Evolutionary conservation across 2,113 vertebrate genomes (phyloP), one percentile per base, ranked within the genome.

Genomic region (Hyaena hyaena): DNA sequence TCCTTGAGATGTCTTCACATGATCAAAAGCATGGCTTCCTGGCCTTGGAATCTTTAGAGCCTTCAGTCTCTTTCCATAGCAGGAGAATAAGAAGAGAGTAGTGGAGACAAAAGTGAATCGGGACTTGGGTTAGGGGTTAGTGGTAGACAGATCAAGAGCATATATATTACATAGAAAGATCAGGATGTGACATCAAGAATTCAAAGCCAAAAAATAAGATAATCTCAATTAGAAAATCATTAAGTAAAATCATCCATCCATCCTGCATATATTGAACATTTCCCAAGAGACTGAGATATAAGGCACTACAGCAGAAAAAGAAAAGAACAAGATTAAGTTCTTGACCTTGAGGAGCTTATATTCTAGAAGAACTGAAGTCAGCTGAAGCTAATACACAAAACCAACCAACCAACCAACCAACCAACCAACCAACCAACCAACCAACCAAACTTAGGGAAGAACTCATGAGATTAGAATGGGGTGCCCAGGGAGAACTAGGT

Each of bases 201-300:
- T 95, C 21, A 94, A 96, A 97, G 73, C 39, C 53, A 94, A 45
- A 50, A 80, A 95, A 82, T 77, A 81, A 95, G 55, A 93, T 24
- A 92, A 89, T 93, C n/a, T 91, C 84, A 95, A 58, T 1, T 84
- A 31, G 55, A 74, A 93, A n/a, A 96, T 61, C 35, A 96, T 65
- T 65, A 61, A 88, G 50, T 88, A 91, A 96, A 95, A 73, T 88
- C 63, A 93, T 82, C 69, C 35, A 80, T 5, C 58, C 33, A 82
- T 50, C 48, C 11, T 76, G 50, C 33, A 92, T 92, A 93, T 81
- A 84, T 0, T 73, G 73, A 95, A 89, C 28, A 96, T 77, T 17
- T 97, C 26, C 33, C 33, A 90, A 93, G 69, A 96, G 90, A 95
- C 0, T 69, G 48, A 86, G 35, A 93, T 87, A 92, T 4, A 95